Conservation (phyloP, 2,113 vertebrate genomes). For the Tamias sibiricus region DNA sequence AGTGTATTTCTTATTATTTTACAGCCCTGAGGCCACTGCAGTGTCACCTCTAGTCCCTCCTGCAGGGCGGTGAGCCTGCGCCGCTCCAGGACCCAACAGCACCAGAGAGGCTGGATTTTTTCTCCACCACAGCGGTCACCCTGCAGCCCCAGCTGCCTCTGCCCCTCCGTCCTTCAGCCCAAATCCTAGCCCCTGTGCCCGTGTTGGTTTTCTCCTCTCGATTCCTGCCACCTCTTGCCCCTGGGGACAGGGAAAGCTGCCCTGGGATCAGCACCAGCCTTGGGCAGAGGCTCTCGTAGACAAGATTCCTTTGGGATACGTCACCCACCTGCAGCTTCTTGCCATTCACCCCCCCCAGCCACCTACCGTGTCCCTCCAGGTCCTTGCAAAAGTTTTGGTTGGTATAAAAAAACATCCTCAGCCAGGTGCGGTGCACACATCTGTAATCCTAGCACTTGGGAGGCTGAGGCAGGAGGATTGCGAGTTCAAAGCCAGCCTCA, state of each 20-base stretch:
- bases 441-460: too few relatives aligned
- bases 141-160: neutral
- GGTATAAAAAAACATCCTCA: neutral
- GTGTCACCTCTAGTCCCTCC: neutral
- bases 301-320: accelerated
- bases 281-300: neutral
- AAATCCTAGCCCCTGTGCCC: neutral
- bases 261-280: neutral
- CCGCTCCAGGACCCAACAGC: neutral
- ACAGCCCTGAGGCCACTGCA: neutral
- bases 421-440: too few relatives aligned
- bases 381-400: neutral
- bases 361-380: neutral
- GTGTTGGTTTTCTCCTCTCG: accelerated
- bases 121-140: accelerated
- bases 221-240: neutral
- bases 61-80: neutral
- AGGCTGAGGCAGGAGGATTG: too few relatives aligned
- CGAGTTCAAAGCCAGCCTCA: too few relatives aligned
- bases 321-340: neutral
- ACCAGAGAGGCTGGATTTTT: neutral
- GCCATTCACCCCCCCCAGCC: neutral
- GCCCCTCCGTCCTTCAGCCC: neutral
- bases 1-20: neutral
- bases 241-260: neutral